These are phyloP conservation scores for Nymphalis polychloros DNA, from an alignment of 2,888 invertebrate species.

Conservation along the genomic window DNA sequence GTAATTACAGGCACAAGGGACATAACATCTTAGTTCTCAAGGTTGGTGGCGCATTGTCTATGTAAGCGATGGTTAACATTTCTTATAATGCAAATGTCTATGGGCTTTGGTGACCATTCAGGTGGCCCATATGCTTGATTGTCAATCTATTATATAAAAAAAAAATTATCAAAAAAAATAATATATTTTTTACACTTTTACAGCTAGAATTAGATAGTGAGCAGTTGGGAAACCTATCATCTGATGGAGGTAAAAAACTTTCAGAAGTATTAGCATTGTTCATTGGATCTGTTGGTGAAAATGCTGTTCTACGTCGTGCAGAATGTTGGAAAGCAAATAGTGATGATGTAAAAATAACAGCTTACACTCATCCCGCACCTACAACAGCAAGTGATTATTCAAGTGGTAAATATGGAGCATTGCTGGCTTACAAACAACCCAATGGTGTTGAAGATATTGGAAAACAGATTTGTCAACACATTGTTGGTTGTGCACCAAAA, in stretches of 20 bases:
- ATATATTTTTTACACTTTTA: conserved; percentile 43
- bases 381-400: conserved; percentile 73
- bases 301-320: conserved; percentile 90
- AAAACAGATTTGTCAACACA: conserved; percentile 93
- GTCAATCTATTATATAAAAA: too few relatives aligned
- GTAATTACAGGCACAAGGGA: too few relatives aligned
- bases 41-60: too few relatives aligned
- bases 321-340: conserved; percentile 85
- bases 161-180: background rate
- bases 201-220: conserved; percentile 85
- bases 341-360: conserved; percentile 80
- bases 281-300: conserved; percentile 95
- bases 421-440: conserved; percentile 86
- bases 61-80: too few relatives aligned
- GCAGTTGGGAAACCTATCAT: conserved; percentile 83
- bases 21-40: too few relatives aligned
- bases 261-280: conserved; percentile 91
- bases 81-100: too few relatives aligned
- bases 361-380: conserved; percentile 90
- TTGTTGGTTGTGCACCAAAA: conserved; percentile 92
- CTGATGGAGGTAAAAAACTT: conserved; percentile 85
- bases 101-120: too few relatives aligned
- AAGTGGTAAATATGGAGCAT: conserved; percentile 92
- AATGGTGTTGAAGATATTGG: conserved; percentile 78
- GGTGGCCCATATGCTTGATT: too few relatives aligned